A percentile compares a stretch with the other conserved stretches of the same genome.
These are phyloP conservation scores for Anas platyrhynchos DNA, from an alignment of 2,113 vertebrate species.

Conservation along the genomic window DNA sequence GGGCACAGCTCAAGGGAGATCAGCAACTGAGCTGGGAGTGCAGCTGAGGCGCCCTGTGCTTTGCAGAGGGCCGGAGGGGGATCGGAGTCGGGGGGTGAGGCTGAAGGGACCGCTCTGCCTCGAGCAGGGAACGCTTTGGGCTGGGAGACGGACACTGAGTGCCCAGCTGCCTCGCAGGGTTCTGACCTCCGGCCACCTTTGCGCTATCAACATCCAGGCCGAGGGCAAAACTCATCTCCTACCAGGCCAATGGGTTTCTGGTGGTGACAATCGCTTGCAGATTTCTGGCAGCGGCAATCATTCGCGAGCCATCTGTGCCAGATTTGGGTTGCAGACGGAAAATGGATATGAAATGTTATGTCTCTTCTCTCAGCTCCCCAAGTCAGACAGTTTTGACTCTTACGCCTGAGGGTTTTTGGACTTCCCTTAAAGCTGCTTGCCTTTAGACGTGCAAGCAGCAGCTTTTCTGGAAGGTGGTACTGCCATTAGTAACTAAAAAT, in stretches of 20 bases:
- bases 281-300: slow-evolving; percentile 8
- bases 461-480: slow-evolving; percentile 10
- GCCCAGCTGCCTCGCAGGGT: not conserved
- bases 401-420: not conserved
- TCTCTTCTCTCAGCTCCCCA: not conserved
- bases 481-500: slow-evolving; percentile 18
- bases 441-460: not conserved
- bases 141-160: fast-evolving
- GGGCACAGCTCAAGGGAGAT: slow-evolving; percentile 42
- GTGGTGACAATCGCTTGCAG: not conserved
- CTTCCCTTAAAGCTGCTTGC: not conserved
- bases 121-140: not conserved
- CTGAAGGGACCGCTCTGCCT: not conserved
- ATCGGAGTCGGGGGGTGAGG: not conserved
- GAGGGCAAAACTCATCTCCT: not conserved
- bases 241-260: not conserved
- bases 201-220: not conserved
- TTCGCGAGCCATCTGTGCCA: slow-evolving; percentile 40
- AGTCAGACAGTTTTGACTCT: not conserved
- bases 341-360: not conserved
- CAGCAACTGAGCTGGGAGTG: not conserved
- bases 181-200: not conserved
- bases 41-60: not conserved
- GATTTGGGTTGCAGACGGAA: not conserved
- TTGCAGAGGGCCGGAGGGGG: not conserved